Base-by-base conservation (phyloP, 2,888 invertebrate species). In the Lydus trimaculatus region DNA sequence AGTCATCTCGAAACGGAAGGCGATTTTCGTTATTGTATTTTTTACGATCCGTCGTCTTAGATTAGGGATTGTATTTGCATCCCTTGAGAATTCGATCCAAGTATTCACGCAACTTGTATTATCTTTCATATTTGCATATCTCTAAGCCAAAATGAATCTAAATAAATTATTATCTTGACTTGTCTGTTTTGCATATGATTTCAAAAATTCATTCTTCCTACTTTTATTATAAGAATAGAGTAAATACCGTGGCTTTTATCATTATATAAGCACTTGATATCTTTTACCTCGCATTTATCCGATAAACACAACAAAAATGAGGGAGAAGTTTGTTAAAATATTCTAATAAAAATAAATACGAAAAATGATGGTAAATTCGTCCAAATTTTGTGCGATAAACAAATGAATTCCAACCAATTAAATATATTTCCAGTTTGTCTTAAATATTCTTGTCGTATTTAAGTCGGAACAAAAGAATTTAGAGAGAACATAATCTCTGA, bases 101-200 rank as follows among this genome's bases (percentile, higher is more conserved):
- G 81, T 79, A 79, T 81, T 81, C 80, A 75, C 81, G 79, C 80
- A 79, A 81, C 81, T 81, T 81, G 81, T 81, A 81, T 80, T 82
- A 80, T 79, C 79, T 78, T 80, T 80, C 78, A 80, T 80, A 82
- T 83, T 83, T 83, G 82, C 82, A 83, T 83, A 83, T 83, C 83
- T 81, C 74, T 70, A 72, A 72, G 74, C 67, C 75, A 73, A 77
- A 79, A 79, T 79, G 80, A 76, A 79, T 80, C 81, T 80, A 80
- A 82, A 81, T 81, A 81, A 81, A 82, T 81, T 80, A 80, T 82
- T 82, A 82, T 82, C 82, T 82, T 74, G 69, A 71, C 75, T 73
- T 70, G 69, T 71, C 68, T 63, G 71, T 76, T 79, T 76, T 76
- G 78, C 76, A 79, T 78, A 73, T 72, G 74, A 73, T 78, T 72